These are phyloP conservation scores for Glareola pratincola DNA, from an alignment of 2,113 vertebrate genomes.

Conservation along the genomic window DNA sequence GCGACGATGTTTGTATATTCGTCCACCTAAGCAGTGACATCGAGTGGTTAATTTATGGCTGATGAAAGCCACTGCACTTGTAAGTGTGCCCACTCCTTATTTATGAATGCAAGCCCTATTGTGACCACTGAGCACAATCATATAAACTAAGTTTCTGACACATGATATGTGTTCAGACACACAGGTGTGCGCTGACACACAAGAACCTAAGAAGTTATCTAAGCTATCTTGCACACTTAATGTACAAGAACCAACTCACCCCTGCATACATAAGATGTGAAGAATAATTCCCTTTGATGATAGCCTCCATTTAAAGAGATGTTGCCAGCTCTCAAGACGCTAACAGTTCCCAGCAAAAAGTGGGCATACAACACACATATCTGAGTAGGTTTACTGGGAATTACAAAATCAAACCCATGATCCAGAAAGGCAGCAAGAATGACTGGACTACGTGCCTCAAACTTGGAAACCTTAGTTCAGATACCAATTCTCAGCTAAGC, in stretches of 20 bases:
- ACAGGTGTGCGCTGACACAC: too few species aligned
- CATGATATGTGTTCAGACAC: too few species aligned
- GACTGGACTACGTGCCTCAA: background rate
- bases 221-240: background rate
- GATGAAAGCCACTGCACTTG: background rate
- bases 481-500: background rate
- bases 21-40: constrained; percentile 60
- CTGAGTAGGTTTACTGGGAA: background rate
- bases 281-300: background rate
- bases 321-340: background rate
- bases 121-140: background rate
- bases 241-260: background rate
- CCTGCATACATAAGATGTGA: accelerated
- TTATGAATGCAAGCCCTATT: background rate
- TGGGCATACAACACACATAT: background rate
- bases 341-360: background rate
- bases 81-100: background rate
- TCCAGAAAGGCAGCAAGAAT: background rate
- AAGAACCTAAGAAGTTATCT: background rate
- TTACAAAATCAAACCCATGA: background rate
- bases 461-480: background rate
- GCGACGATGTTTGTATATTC: constrained; percentile 72
- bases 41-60: background rate
- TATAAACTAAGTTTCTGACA: background rate
- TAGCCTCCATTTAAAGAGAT: background rate